phyloP scores from a whole-genome alignment of 1,140 invertebrate genomes.

The Drosophila mayri region DNA sequence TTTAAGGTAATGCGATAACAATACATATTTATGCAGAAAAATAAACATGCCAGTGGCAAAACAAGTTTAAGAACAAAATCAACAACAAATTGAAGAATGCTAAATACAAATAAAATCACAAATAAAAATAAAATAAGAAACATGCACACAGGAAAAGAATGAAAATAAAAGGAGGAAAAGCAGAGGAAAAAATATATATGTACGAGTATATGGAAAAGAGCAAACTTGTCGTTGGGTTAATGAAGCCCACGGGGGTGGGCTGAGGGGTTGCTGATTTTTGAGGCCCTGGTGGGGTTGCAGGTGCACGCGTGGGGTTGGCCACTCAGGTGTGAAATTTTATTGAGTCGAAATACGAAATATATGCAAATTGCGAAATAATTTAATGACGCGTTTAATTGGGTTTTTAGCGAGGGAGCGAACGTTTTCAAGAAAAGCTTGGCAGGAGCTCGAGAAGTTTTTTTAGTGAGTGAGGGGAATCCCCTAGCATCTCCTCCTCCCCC shows the following conservation, averaged over 20 bases:
- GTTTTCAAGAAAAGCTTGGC: constrained; percentile 22
- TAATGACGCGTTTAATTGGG: constrained; percentile 83
- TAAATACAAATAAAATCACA: constrained; percentile 58
- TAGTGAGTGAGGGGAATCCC: not conserved
- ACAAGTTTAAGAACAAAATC: constrained; percentile 55
- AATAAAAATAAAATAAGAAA: constrained; percentile 30
- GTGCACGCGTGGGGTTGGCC: constrained; percentile 39
- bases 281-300: constrained; percentile 15
- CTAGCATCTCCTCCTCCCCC: not conserved
- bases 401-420: constrained; percentile 59
- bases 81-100: constrained; percentile 63
- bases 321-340: constrained; percentile 82
- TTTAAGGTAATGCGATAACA: constrained; percentile 30
- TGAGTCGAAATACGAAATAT: constrained; percentile 83
- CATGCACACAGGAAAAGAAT: constrained; percentile 15
- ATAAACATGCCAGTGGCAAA: constrained; percentile 15
- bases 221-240: constrained; percentile 51
- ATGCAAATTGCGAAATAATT: constrained; percentile 83
- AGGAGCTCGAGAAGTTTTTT: not conserved
- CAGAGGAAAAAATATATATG: constrained; percentile 1
- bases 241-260: constrained; percentile 7
- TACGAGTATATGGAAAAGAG: constrained; percentile 4
- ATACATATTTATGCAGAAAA: constrained; percentile 14
- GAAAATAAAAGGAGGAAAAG: constrained; percentile 31
- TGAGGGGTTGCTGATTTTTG: not conserved